Evolutionary conservation across 2,797 vertebrate genomes (phyloP).

Genomic region (Babyrousa celebensis): DNA sequence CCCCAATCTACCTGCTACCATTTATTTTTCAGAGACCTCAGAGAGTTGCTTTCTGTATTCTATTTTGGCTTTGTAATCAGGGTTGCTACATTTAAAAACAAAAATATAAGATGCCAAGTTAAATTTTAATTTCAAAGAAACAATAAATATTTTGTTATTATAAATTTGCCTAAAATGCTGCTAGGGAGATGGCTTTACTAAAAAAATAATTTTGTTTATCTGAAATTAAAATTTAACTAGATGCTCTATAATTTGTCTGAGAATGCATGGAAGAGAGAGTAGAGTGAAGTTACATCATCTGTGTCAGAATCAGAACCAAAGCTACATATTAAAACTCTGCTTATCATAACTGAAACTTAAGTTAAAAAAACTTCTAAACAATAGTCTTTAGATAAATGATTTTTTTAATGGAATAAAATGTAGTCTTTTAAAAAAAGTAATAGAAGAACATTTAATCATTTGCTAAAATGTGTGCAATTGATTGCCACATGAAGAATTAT

Average conservation of each 20-base stretch:
- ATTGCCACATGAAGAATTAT: background rate
- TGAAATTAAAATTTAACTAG: background rate
- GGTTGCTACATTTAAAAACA: background rate
- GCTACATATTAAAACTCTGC: background rate
- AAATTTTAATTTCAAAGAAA: background rate
- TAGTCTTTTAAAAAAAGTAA: background rate
- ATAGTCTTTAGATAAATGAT: background rate
- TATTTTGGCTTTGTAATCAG: background rate
- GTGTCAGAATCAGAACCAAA: background rate
- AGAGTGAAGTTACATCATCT: background rate
- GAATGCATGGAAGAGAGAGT: background rate
- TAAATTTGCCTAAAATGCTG: background rate
- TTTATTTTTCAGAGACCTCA: background rate
- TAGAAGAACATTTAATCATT: background rate
- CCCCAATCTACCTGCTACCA: background rate
- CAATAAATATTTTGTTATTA: background rate
- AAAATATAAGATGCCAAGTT: background rate
- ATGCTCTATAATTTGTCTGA: background rate
- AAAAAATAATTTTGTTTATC: background rate
- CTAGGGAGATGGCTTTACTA: background rate
- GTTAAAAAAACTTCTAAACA: background rate
- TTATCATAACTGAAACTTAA: background rate
- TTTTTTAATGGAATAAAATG: background rate
- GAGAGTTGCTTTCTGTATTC: background rate
- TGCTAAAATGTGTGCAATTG: background rate